Conservation (phyloP, 2,797 vertebrate species). For the Phoeniculus purpureus region DNA sequence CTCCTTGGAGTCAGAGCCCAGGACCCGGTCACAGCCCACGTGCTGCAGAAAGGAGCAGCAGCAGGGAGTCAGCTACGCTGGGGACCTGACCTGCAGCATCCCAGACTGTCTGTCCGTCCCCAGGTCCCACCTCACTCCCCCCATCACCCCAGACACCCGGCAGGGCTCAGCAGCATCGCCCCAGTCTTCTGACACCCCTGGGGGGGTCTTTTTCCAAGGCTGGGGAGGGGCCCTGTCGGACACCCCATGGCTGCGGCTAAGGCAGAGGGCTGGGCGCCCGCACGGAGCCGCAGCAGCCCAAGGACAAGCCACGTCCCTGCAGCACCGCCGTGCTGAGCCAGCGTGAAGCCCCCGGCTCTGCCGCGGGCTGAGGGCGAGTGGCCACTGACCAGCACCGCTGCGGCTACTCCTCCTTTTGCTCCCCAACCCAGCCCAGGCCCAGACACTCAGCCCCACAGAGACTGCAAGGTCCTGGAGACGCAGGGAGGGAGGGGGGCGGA, state of each 20-base stretch:
- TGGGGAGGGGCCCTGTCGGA: not conserved
- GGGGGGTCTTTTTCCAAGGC: no score
- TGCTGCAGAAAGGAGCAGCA: conserved; percentile 79
- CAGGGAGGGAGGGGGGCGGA: not conserved
- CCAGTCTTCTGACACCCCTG: not conserved
- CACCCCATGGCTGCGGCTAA: not conserved
- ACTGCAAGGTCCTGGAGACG: not conserved
- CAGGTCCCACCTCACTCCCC: not conserved
- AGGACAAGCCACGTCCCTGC: accelerated
- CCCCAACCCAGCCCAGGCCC: no score
- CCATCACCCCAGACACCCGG: accelerated
- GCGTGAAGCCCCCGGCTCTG: not conserved
- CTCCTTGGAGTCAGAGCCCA: conserved; percentile 92
- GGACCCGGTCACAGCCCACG: conserved; percentile 93
- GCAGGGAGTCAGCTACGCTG: not conserved
- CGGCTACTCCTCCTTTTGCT: no score
- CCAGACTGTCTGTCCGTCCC: not conserved
- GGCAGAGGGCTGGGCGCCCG: not conserved
- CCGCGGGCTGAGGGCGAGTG: accelerated
- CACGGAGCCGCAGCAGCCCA: not conserved
- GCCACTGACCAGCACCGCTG: no score
- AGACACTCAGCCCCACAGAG: not conserved
- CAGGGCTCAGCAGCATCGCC: not conserved
- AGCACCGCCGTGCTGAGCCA: accelerated
- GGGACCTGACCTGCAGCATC: not conserved